A percentile compares a stretch with the other conserved stretches of the same genome.
Conservation (phyloP, 1,140 invertebrate species). For the Nasonia giraulti region DNA sequence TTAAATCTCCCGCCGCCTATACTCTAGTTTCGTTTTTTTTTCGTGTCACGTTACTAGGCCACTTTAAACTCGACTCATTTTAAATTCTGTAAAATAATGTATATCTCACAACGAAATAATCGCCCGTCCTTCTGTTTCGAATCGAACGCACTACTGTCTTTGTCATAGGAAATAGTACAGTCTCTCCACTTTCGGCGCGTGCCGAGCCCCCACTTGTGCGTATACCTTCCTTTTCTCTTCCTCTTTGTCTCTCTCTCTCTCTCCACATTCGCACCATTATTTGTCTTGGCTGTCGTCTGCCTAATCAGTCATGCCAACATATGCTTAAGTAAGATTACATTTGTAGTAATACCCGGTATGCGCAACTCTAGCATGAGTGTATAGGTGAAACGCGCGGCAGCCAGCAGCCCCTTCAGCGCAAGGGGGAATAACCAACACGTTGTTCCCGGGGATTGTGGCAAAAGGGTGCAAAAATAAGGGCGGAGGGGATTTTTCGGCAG, state of each 20-base stretch:
- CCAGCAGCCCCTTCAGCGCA: not conserved
- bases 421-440: slow-evolving; percentile 7
- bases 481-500: slow-evolving; percentile 42
- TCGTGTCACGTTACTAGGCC: not conserved
- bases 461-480: slow-evolving; percentile 30
- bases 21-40: too few species aligned
- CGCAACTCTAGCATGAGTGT: not conserved
- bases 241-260: not conserved
- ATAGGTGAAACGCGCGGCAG: not conserved
- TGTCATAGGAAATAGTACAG: not conserved
- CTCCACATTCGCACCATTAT: slow-evolving; percentile 10
- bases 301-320: slow-evolving; percentile 69
- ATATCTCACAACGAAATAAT: too few species aligned
- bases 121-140: not conserved
- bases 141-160: not conserved
- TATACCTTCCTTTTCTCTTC: not conserved
- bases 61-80: too few species aligned
- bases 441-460: slow-evolving; percentile 19
- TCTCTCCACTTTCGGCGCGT: not conserved
- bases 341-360: slow-evolving; percentile 61
- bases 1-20: too few species aligned
- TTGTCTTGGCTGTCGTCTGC: slow-evolving; percentile 53
- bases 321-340: slow-evolving; percentile 72
- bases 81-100: too few species aligned
- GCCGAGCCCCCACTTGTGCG: not conserved